Percentiles rank a stretch among this genome's conserved stretches.
Evolutionary conservation across 2,113 vertebrate species (phyloP).

Genomic region (Misgurnus mizolepis): DNA sequence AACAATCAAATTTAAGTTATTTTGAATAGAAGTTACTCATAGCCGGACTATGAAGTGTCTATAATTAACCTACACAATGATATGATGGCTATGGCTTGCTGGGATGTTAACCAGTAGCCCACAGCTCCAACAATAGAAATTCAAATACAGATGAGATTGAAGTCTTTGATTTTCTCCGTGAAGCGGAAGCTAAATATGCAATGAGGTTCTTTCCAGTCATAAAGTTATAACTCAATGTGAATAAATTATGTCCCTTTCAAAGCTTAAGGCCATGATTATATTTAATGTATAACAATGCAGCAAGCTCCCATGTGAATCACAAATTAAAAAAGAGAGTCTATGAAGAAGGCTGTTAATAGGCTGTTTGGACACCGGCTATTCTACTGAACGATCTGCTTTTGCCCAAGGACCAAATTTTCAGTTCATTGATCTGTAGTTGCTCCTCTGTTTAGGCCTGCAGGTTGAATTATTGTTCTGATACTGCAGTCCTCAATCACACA

Average conservation of each 20-base stretch:
- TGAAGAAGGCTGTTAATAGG: slow-evolving; percentile 11
- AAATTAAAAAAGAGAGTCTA: neutral
- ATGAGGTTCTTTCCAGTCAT: neutral
- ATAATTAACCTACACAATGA: too few relatives aligned
- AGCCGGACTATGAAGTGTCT: too few relatives aligned
- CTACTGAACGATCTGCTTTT: slow-evolving; percentile 15
- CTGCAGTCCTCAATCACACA: slow-evolving; percentile 33
- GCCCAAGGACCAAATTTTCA: slow-evolving; percentile 38
- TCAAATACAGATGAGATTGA: neutral
- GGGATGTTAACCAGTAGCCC: neutral
- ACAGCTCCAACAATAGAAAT: neutral
- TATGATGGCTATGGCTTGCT: too few relatives aligned
- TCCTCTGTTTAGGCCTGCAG: slow-evolving; percentile 38
- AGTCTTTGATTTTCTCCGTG: neutral
- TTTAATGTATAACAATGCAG: slow-evolving; percentile 7
- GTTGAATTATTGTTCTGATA: slow-evolving; percentile 35
- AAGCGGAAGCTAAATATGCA: neutral
- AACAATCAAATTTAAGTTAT: too few relatives aligned
- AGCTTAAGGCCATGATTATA: slow-evolving; percentile 27
- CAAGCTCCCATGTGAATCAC: slow-evolving; percentile 21
- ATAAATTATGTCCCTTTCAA: slow-evolving; percentile 26
- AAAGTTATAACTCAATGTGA: slow-evolving; percentile 3
- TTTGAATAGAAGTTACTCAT: too few relatives aligned
- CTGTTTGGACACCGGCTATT: slow-evolving; percentile 26
- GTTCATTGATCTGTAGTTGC: slow-evolving; percentile 29